Percentiles rank a stretch among this genome's conserved stretches.
phyloP scores from a whole-genome alignment of 2,888 invertebrate genomes.

The Apantesis nais region DNA sequence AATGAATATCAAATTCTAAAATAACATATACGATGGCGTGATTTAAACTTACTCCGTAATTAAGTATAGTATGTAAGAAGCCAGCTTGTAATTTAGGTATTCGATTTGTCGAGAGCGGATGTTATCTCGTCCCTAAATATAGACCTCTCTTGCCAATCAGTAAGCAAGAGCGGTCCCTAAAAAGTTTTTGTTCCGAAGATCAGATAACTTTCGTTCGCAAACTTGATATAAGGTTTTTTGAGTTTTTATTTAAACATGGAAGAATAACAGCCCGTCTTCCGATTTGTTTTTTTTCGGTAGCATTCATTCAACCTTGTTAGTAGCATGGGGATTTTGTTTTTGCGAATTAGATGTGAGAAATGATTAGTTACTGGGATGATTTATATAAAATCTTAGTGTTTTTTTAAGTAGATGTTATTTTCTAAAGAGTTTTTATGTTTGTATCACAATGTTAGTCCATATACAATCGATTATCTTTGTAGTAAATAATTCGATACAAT shows the following conservation, averaged over 20 bases:
- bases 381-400: neutral
- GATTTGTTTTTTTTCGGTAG: constrained; percentile 40
- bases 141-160: constrained; percentile 69
- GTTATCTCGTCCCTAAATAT: constrained; percentile 58
- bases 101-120: constrained; percentile 36
- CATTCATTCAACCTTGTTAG: constrained; percentile 25
- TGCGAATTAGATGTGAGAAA: constrained; percentile 9
- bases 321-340: constrained; percentile 21
- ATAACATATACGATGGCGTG: neutral
- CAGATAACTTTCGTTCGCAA: constrained; percentile 76
- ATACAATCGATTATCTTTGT: neutral
- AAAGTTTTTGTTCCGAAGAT: constrained; percentile 70
- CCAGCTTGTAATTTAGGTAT: constrained; percentile 26
- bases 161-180: constrained; percentile 63
- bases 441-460: neutral
- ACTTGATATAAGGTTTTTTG: constrained; percentile 63
- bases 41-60: neutral
- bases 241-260: constrained; percentile 50
- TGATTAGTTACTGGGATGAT: constrained; percentile 4
- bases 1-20: neutral
- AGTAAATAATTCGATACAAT: constrained; percentile 13
- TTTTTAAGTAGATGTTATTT: neutral
- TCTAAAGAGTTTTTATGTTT: neutral
- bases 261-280: constrained; percentile 36
- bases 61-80: neutral